Percentiles rank a stretch among this genome's conserved stretches.
Evolutionary conservation across 2,113 vertebrate species (phyloP).

Genomic region (Gopherus flavomarginatus): DNA sequence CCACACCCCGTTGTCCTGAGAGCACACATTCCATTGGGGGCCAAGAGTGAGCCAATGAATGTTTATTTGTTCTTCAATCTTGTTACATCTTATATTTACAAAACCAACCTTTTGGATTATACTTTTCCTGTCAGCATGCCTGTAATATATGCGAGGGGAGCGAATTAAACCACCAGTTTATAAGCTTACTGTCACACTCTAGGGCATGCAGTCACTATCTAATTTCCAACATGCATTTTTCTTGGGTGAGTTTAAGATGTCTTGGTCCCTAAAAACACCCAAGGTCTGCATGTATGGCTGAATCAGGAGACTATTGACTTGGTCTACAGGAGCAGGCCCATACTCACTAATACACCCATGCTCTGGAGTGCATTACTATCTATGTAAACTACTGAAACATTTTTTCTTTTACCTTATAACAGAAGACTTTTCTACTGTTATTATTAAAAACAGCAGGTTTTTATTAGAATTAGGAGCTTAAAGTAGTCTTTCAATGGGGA

Average conservation of each 20-base stretch:
- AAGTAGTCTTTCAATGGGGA: neutral
- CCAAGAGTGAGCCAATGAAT: neutral
- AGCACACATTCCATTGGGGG: neutral
- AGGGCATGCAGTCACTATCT: neutral
- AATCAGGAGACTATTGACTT: neutral
- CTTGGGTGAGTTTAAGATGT: neutral
- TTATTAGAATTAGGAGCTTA: neutral
- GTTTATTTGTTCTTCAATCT: neutral
- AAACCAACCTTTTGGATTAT: neutral
- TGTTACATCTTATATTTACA: neutral
- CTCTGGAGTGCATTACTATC: neutral
- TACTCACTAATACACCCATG: neutral
- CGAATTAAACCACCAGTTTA: neutral
- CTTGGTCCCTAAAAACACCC: neutral
- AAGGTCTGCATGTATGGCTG: fast-evolving
- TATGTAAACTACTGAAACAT: neutral
- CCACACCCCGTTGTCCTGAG: neutral
- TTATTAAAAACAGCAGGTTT: neutral
- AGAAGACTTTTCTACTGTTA: fast-evolving
- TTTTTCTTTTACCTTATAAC: neutral
- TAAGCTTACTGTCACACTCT: neutral
- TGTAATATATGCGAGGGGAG: neutral
- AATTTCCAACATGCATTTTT: neutral
- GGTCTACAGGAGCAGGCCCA: neutral
- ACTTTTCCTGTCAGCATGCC: neutral